phyloP scores from a whole-genome alignment of 2,888 invertebrate species.

The Hydroisotoma schaefferi region DNA sequence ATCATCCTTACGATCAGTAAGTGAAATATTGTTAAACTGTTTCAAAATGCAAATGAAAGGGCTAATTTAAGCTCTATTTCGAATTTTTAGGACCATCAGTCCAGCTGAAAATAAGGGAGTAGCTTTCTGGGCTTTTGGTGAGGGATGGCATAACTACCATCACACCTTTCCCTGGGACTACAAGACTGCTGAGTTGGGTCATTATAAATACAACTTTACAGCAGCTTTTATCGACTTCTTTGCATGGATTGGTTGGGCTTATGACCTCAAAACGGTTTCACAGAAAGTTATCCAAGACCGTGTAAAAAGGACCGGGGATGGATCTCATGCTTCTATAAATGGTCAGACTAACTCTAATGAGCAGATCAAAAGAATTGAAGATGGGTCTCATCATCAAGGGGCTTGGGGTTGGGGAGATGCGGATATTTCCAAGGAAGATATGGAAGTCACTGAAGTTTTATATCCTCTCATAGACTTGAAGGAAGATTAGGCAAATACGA shows the following conservation, averaged over 20 bases:
- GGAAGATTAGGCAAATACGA: conserved; percentile 5
- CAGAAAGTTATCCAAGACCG: conserved; percentile 52
- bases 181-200: conserved; percentile 79
- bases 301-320: conserved; percentile 52
- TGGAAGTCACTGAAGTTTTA: conserved; percentile 31
- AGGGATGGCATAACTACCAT: conserved; percentile 79
- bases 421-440: conserved; percentile 41
- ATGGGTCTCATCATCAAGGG: conserved; percentile 16
- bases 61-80: neutral
- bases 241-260: conserved; percentile 79
- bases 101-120: conserved; percentile 74
- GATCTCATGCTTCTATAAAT: neutral
- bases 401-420: conserved; percentile 47
- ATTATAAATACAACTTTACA: conserved; percentile 68
- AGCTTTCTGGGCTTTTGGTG: conserved; percentile 66
- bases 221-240: conserved; percentile 75
- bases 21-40: conserved; percentile 5
- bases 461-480: conserved; percentile 17
- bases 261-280: conserved; percentile 72
- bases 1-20: conserved; percentile 66
- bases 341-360: conserved; percentile 6
- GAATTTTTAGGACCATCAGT: conserved; percentile 63
- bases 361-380: neutral
- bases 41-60: neutral
- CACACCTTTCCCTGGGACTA: conserved; percentile 85